A percentile compares a stretch with the other conserved stretches of the same genome.
Conservation (phyloP, 2,888 invertebrate genomes). For the Synanthedon myopaeformis region DNA sequence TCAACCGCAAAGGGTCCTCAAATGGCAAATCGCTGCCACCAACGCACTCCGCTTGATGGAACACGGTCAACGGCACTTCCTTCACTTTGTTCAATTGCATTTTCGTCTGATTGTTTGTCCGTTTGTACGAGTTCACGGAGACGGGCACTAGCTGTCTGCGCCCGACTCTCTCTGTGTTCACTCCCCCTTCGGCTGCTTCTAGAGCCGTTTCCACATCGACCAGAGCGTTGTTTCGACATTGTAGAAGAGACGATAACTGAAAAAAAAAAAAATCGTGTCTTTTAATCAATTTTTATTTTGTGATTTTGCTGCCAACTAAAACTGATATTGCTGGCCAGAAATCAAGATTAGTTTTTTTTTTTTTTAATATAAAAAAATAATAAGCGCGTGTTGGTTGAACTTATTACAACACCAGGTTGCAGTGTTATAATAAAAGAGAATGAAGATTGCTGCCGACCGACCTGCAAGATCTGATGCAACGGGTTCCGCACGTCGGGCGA, state of each 20-base stretch:
- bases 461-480: slow-evolving; percentile 42
- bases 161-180: slow-evolving; percentile 29
- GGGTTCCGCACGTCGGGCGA: slow-evolving; percentile 28
- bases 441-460: no score
- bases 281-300: no score
- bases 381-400: no score
- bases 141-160: slow-evolving; percentile 41
- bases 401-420: no score
- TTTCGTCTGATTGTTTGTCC: slow-evolving; percentile 7
- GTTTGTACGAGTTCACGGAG: slow-evolving; percentile 12
- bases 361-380: no score
- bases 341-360: no score
- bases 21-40: slow-evolving; percentile 41
- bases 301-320: no score
- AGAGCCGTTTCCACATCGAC: slow-evolving; percentile 65
- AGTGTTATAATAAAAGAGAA: no score
- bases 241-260: slow-evolving; percentile 52
- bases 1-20: slow-evolving; percentile 42
- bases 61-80: slow-evolving; percentile 55
- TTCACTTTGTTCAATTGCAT: slow-evolving; percentile 30
- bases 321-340: no score
- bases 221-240: slow-evolving; percentile 54
- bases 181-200: slow-evolving; percentile 59
- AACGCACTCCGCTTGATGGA: slow-evolving; percentile 45
- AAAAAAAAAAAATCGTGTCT: no score